These are phyloP conservation scores for Hydrozoanthus tunicans DNA, from an alignment of 64 coral and sea anemone genomes.

Conservation along the genomic window DNA sequence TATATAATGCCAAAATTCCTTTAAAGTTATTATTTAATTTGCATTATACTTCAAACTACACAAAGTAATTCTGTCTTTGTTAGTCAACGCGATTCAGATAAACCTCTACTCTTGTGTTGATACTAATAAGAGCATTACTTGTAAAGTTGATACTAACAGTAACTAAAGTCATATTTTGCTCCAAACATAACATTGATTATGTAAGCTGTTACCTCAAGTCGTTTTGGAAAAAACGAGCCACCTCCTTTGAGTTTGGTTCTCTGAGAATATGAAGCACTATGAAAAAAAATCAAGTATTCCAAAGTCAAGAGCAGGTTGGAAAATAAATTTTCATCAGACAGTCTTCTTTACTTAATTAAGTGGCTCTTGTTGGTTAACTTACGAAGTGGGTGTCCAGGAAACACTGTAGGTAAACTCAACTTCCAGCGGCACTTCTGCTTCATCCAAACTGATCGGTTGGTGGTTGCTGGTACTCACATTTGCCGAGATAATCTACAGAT, in stretches of 20 bases:
- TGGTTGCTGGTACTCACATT: constrained; percentile 87
- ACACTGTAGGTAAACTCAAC: constrained; percentile 94
- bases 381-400: constrained; percentile 72
- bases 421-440: constrained; percentile 50
- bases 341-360: no score
- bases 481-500: constrained; percentile 80
- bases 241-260: constrained; percentile 63
- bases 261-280: constrained; percentile 49
- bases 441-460: constrained; percentile 70
- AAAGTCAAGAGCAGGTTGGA: no score
- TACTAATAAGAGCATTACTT: not conserved
- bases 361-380: not conserved
- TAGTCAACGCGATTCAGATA: no score
- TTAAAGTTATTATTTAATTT: no score
- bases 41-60: no score
- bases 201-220: constrained; percentile 65
- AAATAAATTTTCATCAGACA: no score
- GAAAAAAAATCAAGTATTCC: not conserved
- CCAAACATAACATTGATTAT: not conserved
- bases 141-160: no score
- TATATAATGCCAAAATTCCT: no score
- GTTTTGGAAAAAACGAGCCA: constrained; percentile 90
- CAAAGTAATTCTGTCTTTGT: no score
- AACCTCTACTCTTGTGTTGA: no score
- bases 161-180: not conserved